Conservation (phyloP, 2,797 vertebrate genomes). For the Parambassis ranga region DNA sequence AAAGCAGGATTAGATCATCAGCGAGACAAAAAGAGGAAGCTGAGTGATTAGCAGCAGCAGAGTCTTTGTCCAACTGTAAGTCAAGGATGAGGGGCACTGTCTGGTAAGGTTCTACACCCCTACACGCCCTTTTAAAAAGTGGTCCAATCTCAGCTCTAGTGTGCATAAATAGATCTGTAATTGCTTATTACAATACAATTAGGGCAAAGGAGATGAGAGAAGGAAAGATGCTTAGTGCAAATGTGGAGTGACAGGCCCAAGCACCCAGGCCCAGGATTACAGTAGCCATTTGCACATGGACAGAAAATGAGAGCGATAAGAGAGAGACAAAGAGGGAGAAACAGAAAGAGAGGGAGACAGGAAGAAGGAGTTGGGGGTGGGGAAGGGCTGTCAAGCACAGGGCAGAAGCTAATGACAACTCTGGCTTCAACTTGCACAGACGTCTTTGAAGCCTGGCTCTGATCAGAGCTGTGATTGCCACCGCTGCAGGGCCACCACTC, state of each 20-base stretch:
- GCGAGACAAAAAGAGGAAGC: slow-evolving; percentile 29
- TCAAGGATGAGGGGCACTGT: slow-evolving; percentile 36
- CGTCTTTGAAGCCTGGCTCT: slow-evolving; percentile 72
- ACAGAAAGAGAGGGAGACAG: slow-evolving; percentile 22
- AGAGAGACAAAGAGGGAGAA: slow-evolving; percentile 40
- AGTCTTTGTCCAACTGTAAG: slow-evolving; percentile 34
- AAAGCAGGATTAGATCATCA: slow-evolving; percentile 59
- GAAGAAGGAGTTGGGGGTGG: slow-evolving; percentile 50
- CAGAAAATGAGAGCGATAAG: slow-evolving; percentile 55
- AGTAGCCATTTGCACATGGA: slow-evolving; percentile 62
- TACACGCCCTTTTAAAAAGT: slow-evolving; percentile 68
- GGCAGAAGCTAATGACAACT: slow-evolving; percentile 78
- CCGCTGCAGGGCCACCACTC: slow-evolving; percentile 71
- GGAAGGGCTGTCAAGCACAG: slow-evolving; percentile 69
- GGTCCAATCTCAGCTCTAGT: slow-evolving; percentile 78
- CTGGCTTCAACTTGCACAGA: slow-evolving; percentile 71
- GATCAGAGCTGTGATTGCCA: slow-evolving; percentile 76
- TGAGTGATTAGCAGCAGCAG: slow-evolving; percentile 37
- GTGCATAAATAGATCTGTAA: slow-evolving; percentile 80
- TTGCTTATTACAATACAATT: slow-evolving; percentile 84
- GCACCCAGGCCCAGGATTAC: slow-evolving; percentile 70
- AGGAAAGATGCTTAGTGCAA: slow-evolving; percentile 79
- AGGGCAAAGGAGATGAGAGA: slow-evolving; percentile 77
- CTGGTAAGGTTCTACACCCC: slow-evolving; percentile 42
- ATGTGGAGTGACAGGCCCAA: slow-evolving; percentile 79